Base-by-base conservation (phyloP, 2,888 invertebrate genomes). In the Deroplatys truncata region DNA sequence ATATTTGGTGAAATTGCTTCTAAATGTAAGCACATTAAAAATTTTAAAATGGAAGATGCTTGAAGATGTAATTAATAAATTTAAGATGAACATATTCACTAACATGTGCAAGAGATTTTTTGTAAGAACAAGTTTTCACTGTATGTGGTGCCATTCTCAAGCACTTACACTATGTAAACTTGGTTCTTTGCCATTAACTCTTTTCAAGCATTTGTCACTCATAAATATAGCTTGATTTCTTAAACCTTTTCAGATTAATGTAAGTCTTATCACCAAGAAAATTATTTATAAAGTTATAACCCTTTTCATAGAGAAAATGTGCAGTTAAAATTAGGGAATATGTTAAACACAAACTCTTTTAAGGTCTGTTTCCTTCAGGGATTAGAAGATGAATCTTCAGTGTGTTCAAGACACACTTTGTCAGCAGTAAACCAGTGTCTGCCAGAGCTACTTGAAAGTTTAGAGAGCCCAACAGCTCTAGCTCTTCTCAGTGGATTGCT, bases 351-450 rank as follows among this genome's bases (percentile, higher is more conserved):
- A 56, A 56, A 16, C 16, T 56, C 56, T 43, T 20, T 85, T 25
- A 9, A 56, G 3, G 28, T 56, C 13, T 85, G n/a, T 49, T 91
- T 91, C 92, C 93, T 93, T 49, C 92, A 97, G 96, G 97, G 97
- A 82, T 93, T 97, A 9, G 94, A 95, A 89, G 97, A 97, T 92
- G 96, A 96, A 89, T 97, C 97, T 10, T 96, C 97, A 83, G 96
- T 96, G 10, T 96, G 97, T 88, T 96, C 96, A 88, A 95, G 96
- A 91, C 96, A 97, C 92, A 96, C 97, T 1, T 93, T 98, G 29
- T 94, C 95, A 0, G 95, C 96, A 0, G 92, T 98, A 0, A 94
- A 94, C 85, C 92, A 93, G 35, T 95, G 96, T 92, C 93, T 97
- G 20, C 93, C 94, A 7, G 93, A 95, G 25, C 92, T 98, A 35